These are phyloP conservation scores for Proteles cristata DNA, from an alignment of 2,113 vertebrate genomes.

Conservation along the genomic window DNA sequence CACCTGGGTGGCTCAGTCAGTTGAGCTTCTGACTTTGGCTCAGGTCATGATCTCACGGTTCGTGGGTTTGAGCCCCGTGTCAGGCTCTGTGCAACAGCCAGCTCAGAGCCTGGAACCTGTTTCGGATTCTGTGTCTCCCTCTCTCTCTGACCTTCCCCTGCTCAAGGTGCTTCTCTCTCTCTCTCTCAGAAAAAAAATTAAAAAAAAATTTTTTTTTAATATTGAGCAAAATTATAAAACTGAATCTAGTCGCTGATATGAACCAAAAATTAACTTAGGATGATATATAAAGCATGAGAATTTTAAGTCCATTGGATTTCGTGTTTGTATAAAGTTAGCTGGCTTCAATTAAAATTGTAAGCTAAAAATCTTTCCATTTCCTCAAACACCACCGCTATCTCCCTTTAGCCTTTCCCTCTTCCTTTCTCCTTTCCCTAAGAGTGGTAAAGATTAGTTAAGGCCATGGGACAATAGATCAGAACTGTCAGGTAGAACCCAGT, in stretches of 20 bases:
- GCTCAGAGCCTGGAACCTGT: too few relatives aligned
- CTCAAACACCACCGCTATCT: neutral
- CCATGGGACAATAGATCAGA: neutral
- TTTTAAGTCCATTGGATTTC: neutral
- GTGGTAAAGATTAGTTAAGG: neutral
- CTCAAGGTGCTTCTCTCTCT: too few relatives aligned
- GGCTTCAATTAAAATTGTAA: neutral
- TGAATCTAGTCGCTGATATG: conserved; percentile 14
- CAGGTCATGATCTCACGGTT: too few relatives aligned
- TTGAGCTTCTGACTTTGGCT: too few relatives aligned
- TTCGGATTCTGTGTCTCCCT: too few relatives aligned
- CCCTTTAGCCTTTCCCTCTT: neutral
- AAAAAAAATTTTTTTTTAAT: neutral
- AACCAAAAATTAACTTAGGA: conserved; percentile 31
- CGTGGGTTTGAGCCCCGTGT: too few relatives aligned
- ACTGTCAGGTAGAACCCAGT: neutral
- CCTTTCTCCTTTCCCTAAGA: neutral
- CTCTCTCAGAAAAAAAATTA: too few relatives aligned
- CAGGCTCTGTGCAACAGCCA: too few relatives aligned
- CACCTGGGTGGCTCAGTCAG: too few relatives aligned
- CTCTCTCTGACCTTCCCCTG: too few relatives aligned
- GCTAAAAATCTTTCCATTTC: neutral
- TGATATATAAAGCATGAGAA: neutral
- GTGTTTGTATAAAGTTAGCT: neutral
- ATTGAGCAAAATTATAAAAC: conserved; percentile 31